These are phyloP conservation scores for Corythornis vintsioides DNA, from an alignment of 2,113 vertebrate genomes.

Conservation along the genomic window DNA sequence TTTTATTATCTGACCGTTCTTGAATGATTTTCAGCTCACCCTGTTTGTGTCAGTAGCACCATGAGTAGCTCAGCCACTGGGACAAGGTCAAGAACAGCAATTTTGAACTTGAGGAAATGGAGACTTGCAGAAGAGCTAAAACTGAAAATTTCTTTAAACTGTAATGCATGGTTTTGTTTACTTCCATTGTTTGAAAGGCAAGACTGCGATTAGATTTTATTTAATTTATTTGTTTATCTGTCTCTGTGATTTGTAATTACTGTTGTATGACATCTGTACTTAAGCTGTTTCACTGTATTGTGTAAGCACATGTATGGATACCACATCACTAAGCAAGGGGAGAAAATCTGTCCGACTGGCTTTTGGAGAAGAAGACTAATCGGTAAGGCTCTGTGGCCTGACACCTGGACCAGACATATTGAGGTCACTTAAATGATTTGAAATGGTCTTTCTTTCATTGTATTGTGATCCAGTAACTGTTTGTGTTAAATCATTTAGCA, in stretches of 20 bases:
- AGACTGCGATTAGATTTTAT: conserved; percentile 53
- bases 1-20: conserved; percentile 57
- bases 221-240: conserved; percentile 58
- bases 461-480: conserved; percentile 75
- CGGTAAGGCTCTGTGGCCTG: conserved; percentile 77
- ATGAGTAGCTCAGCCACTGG: conserved; percentile 42
- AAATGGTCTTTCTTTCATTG: conserved; percentile 71
- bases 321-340: conserved; percentile 71
- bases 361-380: conserved; percentile 76
- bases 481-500: conserved; percentile 80
- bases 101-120: conserved; percentile 55
- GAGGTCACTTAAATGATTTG: conserved; percentile 73
- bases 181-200: conserved; percentile 69
- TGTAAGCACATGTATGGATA: conserved; percentile 74
- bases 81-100: conserved; percentile 62
- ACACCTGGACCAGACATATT: conserved; percentile 68
- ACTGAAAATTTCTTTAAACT: conserved; percentile 60
- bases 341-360: conserved; percentile 72
- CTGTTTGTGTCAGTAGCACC: conserved; percentile 62
- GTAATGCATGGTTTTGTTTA: conserved; percentile 64
- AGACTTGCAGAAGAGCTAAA: conserved; percentile 68
- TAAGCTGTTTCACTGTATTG: conserved; percentile 64
- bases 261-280: conserved; percentile 64
- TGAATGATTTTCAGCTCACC: conserved; percentile 49
- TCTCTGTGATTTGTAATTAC: conserved; percentile 67